Evolutionary conservation across 2,113 vertebrate genomes (phyloP), one percentile per base, ranked within the genome.

Genomic region (Sitta europaea): DNA sequence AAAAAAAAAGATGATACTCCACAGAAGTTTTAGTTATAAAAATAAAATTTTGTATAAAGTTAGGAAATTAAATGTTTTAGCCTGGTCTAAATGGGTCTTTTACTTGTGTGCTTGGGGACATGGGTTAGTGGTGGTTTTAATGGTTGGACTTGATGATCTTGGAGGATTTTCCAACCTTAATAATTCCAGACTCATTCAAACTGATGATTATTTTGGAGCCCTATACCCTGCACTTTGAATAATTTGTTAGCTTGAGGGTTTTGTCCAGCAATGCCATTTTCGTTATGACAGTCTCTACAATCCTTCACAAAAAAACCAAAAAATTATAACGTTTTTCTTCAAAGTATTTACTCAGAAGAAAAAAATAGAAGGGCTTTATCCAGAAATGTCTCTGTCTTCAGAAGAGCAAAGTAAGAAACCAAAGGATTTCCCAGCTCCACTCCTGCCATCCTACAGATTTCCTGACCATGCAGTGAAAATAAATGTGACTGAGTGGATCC

Each of bases 391-490:
- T 73, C 17, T 78, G 24, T 21, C 27, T 58, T 18, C 23, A 47
- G 38, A 16, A 62, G 5, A 45, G 48, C 72, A 79, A 40, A 58
- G 22, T 0, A 36, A 29, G 67, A 78, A 66, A 18, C 11, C 17
- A 70, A 70, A 79, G 55, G 47, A 50, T 38, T 57, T 43, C 22
- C 31, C 57, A 94, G 72, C 50, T 55, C 24, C 0, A 0, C 45
- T 75, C 17, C 58, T 61, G 48, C 42, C 20, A 73, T 42, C 28
- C 67, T 29, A 43, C 6, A 1, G 7, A n/a, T 40, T 57, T 51
- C 22, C 70, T 63, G 22, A 38, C 13, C 0, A 1, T 10, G 7
- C 0, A 54, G 21, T 7, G n/a, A 51, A 5, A 53, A 43, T 33
- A 89, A 54, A 57, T 2, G 43, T 12, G 55, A 8, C 29, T 19